Conservation (phyloP, 1,140 invertebrate species). For the Neodiprion pinetum region DNA sequence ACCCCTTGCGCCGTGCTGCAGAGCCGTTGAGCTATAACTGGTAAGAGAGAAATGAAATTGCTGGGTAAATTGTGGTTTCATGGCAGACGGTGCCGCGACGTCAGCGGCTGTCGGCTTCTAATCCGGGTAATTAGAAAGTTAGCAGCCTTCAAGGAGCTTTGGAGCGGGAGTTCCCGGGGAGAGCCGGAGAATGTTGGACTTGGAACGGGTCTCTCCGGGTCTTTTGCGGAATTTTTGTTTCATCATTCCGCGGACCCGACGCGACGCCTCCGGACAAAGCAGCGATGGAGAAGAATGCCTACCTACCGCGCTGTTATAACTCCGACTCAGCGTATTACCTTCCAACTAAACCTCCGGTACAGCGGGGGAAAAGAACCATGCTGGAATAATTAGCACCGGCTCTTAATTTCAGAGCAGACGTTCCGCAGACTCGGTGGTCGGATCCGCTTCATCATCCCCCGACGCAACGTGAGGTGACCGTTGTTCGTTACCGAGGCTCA, state of each 20-base stretch:
- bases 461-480: not conserved
- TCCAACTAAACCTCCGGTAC: not conserved
- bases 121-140: slow-evolving; percentile 7
- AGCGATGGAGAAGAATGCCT: not conserved
- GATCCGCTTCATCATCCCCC: not conserved
- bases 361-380: not conserved
- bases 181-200: not conserved
- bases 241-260: not conserved
- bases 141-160: not conserved
- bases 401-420: not conserved
- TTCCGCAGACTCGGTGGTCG: not conserved
- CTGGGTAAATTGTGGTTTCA: not conserved
- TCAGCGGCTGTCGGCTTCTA: not conserved
- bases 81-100: not conserved
- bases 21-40: not conserved
- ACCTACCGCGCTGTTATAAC: not conserved
- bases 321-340: too few species aligned
- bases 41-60: not conserved
- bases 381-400: not conserved
- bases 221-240: not conserved
- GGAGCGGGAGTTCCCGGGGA: not conserved
- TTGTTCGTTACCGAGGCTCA: too few species aligned
- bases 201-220: not conserved
- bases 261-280: not conserved
- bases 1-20: too few species aligned